Percentiles rank a stretch among this genome's conserved stretches.
Evolutionary conservation across 2,113 vertebrate genomes (phyloP).

Genomic region (Silurus meridionalis): DNA sequence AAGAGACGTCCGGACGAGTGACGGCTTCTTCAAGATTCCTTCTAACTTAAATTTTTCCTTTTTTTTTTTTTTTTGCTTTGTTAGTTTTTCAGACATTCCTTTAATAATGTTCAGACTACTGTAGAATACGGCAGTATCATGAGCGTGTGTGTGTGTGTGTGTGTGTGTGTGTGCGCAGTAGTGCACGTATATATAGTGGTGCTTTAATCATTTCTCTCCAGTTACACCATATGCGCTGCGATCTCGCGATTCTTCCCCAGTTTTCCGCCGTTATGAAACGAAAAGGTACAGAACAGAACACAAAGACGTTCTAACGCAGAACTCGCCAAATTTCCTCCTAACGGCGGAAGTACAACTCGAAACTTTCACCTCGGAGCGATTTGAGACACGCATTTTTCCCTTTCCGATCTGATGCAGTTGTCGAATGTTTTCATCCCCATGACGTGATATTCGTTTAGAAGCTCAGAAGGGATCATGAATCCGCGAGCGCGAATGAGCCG

Average conservation of each 20-base stretch:
- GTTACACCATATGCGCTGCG: not conserved
- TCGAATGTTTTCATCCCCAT: too few relatives aligned
- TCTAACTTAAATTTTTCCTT: not conserved
- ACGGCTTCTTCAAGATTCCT: not conserved
- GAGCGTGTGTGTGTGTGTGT: not conserved
- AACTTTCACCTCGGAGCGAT: not conserved
- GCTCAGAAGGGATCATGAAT: not conserved
- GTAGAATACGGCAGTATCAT: not conserved
- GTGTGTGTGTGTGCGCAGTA: not conserved
- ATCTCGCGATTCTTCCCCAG: not conserved
- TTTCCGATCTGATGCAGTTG: too few relatives aligned
- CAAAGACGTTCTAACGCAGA: not conserved
- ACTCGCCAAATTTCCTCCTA: not conserved
- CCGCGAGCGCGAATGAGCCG: not conserved
- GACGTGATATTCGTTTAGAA: not conserved
- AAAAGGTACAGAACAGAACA: not conserved
- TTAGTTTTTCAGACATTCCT: not conserved
- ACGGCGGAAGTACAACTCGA: too few relatives aligned
- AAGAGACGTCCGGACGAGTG: not conserved
- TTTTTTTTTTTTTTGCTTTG: not conserved
- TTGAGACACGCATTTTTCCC: too few relatives aligned
- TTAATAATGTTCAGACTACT: not conserved
- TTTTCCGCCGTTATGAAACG: not conserved
- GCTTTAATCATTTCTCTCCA: not conserved
- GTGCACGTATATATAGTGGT: not conserved